phyloP scores from a whole-genome alignment of 1,140 invertebrate genomes.

The Fopius arisanus region DNA sequence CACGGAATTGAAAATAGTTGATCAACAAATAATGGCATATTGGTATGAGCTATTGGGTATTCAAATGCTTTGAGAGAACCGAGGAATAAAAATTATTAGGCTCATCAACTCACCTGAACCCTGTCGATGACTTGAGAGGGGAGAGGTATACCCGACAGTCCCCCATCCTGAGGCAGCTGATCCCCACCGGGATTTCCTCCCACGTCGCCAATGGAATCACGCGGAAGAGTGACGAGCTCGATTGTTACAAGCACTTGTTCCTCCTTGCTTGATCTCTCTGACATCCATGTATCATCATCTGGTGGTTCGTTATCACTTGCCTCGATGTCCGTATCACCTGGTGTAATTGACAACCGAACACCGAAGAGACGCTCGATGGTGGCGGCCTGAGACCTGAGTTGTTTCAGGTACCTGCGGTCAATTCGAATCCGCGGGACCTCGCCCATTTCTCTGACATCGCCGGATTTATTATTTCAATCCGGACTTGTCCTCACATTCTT shows the following conservation, averaged over 20 bases:
- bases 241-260: conserved; percentile 33
- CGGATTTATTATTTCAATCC: not conserved
- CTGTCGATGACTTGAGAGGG: conserved; percentile 21
- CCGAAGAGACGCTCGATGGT: conserved; percentile 27
- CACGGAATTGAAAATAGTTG: too few relatives aligned
- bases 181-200: conserved; percentile 1
- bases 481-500: not conserved
- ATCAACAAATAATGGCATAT: too few relatives aligned
- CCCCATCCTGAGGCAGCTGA: not conserved
- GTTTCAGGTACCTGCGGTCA: conserved; percentile 25
- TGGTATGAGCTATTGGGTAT: too few relatives aligned
- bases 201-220: not conserved
- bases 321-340: not conserved
- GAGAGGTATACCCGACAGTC: not conserved
- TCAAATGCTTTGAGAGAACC: too few relatives aligned
- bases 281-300: not conserved
- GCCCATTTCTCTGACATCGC: conserved; percentile 38
- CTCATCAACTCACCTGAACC: conserved; percentile 31
- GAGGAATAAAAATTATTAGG: not conserved
- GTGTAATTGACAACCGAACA: conserved; percentile 1
- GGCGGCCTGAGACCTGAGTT: not conserved
- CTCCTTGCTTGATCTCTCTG: conserved; percentile 6
- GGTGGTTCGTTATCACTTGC: not conserved
- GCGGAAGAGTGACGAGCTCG: conserved; percentile 5
- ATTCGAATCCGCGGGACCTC: conserved; percentile 34